Evolutionary conservation across 2,888 invertebrate genomes (phyloP).

Genomic region (Heliconius sara): DNA sequence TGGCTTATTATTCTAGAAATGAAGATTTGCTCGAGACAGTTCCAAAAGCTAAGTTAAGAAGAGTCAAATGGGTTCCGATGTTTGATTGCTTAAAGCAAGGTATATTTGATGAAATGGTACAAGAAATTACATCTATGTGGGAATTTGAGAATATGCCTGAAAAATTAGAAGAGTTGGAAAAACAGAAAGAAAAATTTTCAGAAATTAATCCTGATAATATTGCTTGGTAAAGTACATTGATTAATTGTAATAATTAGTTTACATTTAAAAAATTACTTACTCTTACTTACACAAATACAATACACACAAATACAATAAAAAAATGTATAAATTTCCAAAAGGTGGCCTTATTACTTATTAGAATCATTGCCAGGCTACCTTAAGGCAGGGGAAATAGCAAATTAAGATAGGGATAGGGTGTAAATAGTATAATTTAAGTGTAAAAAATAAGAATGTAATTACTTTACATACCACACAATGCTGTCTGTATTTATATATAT

Average conservation of each 20-base stretch:
- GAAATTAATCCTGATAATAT: slow-evolving; percentile 59
- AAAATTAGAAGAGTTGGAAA: slow-evolving; percentile 70
- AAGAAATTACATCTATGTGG: slow-evolving; percentile 77
- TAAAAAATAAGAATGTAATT: too few relatives aligned
- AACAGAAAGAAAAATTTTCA: slow-evolving; percentile 71
- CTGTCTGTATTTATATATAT: too few relatives aligned
- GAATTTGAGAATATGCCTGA: slow-evolving; percentile 73
- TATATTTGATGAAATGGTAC: slow-evolving; percentile 72
- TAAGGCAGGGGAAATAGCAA: too few relatives aligned
- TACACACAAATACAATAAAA: too few relatives aligned
- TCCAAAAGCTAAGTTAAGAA: slow-evolving; percentile 70
- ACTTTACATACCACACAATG: too few relatives aligned
- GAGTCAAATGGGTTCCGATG: slow-evolving; percentile 78
- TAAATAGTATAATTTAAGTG: too few relatives aligned
- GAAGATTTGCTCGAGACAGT: slow-evolving; percentile 78
- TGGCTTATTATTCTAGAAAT: slow-evolving; percentile 57
- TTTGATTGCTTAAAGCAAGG: slow-evolving; percentile 74
- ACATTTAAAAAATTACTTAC: too few relatives aligned
- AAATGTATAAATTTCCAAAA: too few relatives aligned
- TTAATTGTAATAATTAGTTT: background rate
- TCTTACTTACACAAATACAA: too few relatives aligned
- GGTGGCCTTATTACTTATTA: too few relatives aligned
- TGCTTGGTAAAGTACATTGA: slow-evolving; percentile 57
- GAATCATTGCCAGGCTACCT: too few relatives aligned
- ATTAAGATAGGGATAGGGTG: too few relatives aligned